These are phyloP conservation scores for Alcis repandata DNA, from an alignment of 2,888 invertebrate species.

Conservation along the genomic window DNA sequence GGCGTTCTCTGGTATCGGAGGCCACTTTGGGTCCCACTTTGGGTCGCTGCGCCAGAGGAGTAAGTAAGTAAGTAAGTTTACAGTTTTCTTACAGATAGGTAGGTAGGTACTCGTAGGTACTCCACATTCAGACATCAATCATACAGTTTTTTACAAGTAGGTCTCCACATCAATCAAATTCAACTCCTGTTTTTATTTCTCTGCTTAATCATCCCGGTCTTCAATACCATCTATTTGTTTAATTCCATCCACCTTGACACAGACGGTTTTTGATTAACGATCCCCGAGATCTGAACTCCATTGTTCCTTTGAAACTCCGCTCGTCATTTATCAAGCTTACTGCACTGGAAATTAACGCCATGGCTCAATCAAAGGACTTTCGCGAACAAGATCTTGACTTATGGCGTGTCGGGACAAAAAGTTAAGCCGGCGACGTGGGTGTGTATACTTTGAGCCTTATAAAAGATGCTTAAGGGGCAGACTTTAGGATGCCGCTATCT, in stretches of 20 bases:
- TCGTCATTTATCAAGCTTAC: slow-evolving; percentile 85
- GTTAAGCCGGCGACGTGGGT: slow-evolving; percentile 52
- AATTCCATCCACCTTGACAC: slow-evolving; percentile 68
- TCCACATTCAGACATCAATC: too few species aligned
- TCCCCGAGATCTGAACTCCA: slow-evolving; percentile 74
- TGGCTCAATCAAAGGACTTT: slow-evolving; percentile 62
- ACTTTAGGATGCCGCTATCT: too few species aligned
- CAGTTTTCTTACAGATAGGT: too few species aligned
- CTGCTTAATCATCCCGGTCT: background rate
- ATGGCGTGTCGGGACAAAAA: slow-evolving; percentile 48
- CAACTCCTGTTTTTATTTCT: background rate
- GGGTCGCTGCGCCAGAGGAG: too few species aligned
- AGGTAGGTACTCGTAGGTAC: too few species aligned
- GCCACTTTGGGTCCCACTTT: too few species aligned
- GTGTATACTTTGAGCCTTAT: too few species aligned
- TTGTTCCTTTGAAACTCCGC: slow-evolving; percentile 82
- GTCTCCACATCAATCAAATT: background rate
- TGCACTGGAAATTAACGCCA: slow-evolving; percentile 77
- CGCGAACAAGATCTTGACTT: slow-evolving; percentile 48
- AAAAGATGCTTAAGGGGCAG: too few species aligned
- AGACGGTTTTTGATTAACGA: slow-evolving; percentile 83
- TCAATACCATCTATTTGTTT: slow-evolving; percentile 50
- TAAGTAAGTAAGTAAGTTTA: too few species aligned
- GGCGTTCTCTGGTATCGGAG: too few species aligned
- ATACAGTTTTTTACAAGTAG: too few species aligned